Conservation (phyloP, 2,113 vertebrate species). For the Chrysochloris asiatica region DNA sequence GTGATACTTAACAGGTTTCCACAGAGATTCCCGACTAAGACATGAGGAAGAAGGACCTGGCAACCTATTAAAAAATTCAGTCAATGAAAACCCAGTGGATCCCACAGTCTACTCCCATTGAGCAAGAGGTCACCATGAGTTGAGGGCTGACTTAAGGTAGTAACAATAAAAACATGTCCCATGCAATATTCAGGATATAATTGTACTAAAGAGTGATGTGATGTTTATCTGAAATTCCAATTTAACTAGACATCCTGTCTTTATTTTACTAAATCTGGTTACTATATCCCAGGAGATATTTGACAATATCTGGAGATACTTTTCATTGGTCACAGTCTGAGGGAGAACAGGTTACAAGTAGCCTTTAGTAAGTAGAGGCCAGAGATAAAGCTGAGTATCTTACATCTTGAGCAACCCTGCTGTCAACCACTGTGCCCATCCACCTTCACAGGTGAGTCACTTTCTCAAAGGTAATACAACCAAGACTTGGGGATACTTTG, state of each 20-base stretch:
- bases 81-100: not conserved
- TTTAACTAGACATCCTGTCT: not conserved
- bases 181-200: not conserved
- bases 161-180: not conserved
- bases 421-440: too few species aligned
- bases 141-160: not conserved
- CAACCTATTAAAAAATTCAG: not conserved
- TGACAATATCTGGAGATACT: not conserved
- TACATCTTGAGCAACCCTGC: not conserved
- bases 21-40: not conserved
- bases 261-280: not conserved
- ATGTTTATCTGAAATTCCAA: constrained; percentile 8
- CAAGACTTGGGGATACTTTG: not conserved
- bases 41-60: not conserved
- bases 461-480: not conserved
- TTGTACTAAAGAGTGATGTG: not conserved
- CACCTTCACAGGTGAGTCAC: not conserved
- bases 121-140: not conserved
- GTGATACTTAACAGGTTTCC: too few species aligned
- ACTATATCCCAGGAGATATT: not conserved
- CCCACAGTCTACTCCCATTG: not conserved
- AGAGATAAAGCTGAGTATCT: not conserved
- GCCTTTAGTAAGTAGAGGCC: not conserved
- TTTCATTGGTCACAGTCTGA: too few species aligned
- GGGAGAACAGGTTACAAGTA: not conserved